Evolutionary conservation across 2,888 invertebrate genomes (phyloP), one percentile per base, ranked within the genome.

Genomic region (Sylvicola fuscatus): DNA sequence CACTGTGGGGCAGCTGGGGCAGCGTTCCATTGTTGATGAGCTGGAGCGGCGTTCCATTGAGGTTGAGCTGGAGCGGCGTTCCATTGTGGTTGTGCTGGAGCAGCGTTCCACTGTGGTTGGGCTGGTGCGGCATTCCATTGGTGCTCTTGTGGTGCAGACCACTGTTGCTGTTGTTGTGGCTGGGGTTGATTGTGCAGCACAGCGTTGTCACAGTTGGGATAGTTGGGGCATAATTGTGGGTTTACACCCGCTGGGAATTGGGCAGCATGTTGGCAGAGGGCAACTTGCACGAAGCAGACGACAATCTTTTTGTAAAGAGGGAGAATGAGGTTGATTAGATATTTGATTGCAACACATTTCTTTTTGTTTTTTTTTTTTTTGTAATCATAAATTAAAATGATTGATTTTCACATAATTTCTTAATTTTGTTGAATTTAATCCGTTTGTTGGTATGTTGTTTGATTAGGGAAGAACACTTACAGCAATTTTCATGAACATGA

Each of bases 161-260:
- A 46, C 32, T 38, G 37, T 30, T 39, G 41, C 32, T 42, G 39
- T 5, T 34, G 12, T 26, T 34, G 27, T 13, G 12, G 34, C 27
- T 34, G 33, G 17, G 14, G 52, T 27, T 51, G 52, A 45, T 47
- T 53, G 43, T 59, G 56, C 42, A 62, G 45, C 17, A 57, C 49
- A 12, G 52, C 54, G 46, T 62, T 62, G 53, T 62, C 62, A 51
- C 64, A 64, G 51, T 58, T 54, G 42, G 64, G 64, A 43, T 61
- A 64, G 44, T 53, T 53, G 43, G 64, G 64, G 43, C 64, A 64
- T 41, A 60, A 54, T 43, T 52, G 43, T 37, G 64, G 64, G 50
- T 61, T 58, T 13, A 64, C 56, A 34, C 61, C 63, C 42, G 62
- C 62, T 38, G 62, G 62, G 48, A 55, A 62, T 39, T 57, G 56